These are phyloP conservation scores for Rhagonycha lutea DNA, from an alignment of 2,888 invertebrate species.

Conservation along the genomic window DNA sequence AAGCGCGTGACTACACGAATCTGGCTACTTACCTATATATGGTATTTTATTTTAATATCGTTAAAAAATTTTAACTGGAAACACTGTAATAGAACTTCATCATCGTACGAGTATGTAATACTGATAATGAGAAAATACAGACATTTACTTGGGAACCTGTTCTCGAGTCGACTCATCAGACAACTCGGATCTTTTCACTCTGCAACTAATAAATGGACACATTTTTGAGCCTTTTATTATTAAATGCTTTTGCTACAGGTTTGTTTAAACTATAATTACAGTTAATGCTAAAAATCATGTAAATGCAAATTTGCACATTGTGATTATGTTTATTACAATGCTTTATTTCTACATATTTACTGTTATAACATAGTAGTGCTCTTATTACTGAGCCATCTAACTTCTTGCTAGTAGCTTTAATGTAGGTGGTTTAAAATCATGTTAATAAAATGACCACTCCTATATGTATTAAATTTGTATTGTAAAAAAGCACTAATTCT, in stretches of 20 bases:
- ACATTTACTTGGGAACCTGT: not conserved
- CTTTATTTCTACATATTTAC: constrained; percentile 19
- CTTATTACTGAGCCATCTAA: constrained; percentile 29
- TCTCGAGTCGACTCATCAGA: not conserved
- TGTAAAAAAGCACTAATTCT: not conserved
- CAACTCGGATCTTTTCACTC: not conserved
- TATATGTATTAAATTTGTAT: not conserved
- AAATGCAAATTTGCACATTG: not conserved
- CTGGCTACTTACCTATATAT: constrained; percentile 2
- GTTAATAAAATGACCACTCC: constrained; percentile 28
- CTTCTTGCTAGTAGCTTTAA: constrained; percentile 12
- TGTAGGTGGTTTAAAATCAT: constrained; percentile 22
- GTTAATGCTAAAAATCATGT: not conserved
- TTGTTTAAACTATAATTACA: not conserved
- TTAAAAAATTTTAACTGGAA: not conserved
- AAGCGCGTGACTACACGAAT: constrained; percentile 31
- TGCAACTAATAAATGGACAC: not conserved
- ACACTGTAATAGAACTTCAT: not conserved
- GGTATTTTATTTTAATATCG: not conserved
- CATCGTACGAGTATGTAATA: not conserved
- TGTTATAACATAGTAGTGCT: constrained; percentile 20
- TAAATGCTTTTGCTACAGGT: not conserved
- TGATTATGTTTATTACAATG: not conserved
- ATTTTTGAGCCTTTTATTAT: not conserved
- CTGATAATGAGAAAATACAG: not conserved